Base-by-base conservation (phyloP, 2,888 invertebrate species). In the Protonemura montana region DNA sequence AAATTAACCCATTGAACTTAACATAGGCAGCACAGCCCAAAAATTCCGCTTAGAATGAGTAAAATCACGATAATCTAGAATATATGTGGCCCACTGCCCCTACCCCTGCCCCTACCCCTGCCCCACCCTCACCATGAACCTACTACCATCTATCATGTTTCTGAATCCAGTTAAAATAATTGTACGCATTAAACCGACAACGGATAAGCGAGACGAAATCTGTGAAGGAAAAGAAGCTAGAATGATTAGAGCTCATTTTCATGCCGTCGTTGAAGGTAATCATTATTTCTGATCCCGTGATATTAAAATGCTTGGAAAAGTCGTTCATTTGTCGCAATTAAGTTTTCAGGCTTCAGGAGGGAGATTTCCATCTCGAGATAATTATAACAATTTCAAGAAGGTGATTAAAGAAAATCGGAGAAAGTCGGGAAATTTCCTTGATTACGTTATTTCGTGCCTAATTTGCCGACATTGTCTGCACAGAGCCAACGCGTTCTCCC, bases 201-300 rank as follows among this genome's bases (percentile, higher is more conserved):
- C 59, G 59, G 59, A 21, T 59, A 59, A 59, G 21, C 59, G 59
- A 59, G 59, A 21, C 59, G 21, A 59, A 59, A 21, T 59, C 59
- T 59, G 59, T 21, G 16, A 59, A 59, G 59, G 59, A 59, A 59
- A 59, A 59, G 59, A 59, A 59, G 59, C 59, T 59, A 59, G 21
- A 59, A 59, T 59, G 59, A 59, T 59, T 59, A 59, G 21, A 59
- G 59, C 59, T 59, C 59, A 59, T 59, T 59, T 59, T 59, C 59
- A 59, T 59, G 13, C 59, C 59, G 59, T 59, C 59, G 3, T 59
- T 10, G 59, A 59, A 59, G 59, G 59, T 59, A 59, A 59, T 59
- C 59, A 59, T 59, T 59, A 59, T 59, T 59, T 59, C 59, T 59
- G 59, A 59, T 59, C 59, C 59, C 59, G 59, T 59, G 59, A 59